Conservation (phyloP, 2,797 vertebrate species). For the Melanotaenia nigrans region DNA sequence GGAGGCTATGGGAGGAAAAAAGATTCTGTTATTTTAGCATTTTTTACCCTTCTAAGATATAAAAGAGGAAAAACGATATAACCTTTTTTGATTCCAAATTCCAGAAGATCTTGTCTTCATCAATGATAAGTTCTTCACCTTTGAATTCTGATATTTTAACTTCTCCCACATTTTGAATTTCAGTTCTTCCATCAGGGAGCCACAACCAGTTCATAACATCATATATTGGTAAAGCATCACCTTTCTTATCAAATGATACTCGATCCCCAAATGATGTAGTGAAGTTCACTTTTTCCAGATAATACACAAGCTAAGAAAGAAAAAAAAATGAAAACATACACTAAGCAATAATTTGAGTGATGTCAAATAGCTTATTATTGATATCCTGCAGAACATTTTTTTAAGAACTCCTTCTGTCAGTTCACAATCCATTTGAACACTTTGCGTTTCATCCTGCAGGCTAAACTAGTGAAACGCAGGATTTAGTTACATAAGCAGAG, state of each 20-base stretch:
- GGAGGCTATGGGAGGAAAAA: slow-evolving; percentile 54
- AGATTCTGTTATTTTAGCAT: too few species aligned
- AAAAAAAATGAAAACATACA: not conserved
- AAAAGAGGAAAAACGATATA: not conserved
- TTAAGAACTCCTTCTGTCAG: not conserved
- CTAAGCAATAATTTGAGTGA: not conserved
- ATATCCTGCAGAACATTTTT: not conserved
- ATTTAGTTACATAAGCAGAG: not conserved
- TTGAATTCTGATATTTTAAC: slow-evolving; percentile 56
- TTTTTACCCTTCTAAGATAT: too few species aligned
- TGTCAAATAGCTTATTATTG: not conserved
- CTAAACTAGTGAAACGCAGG: not conserved
- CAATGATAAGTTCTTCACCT: slow-evolving; percentile 59
- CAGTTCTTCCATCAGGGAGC: slow-evolving; percentile 58
- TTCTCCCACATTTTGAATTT: slow-evolving; percentile 64
- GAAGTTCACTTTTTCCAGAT: slow-evolving; percentile 73
- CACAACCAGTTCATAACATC: slow-evolving; percentile 78
- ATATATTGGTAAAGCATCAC: slow-evolving; percentile 75
- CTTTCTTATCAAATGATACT: slow-evolving; percentile 78
- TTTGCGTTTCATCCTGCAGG: not conserved
- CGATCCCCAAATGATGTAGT: slow-evolving; percentile 75
- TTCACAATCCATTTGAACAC: not conserved
- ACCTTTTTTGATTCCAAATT: slow-evolving; percentile 68
- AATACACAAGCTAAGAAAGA: slow-evolving; percentile 65
- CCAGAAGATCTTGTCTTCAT: slow-evolving; percentile 75